phyloP scores from a whole-genome alignment of 2,797 vertebrate genomes.

The Vultur gryphus region DNA sequence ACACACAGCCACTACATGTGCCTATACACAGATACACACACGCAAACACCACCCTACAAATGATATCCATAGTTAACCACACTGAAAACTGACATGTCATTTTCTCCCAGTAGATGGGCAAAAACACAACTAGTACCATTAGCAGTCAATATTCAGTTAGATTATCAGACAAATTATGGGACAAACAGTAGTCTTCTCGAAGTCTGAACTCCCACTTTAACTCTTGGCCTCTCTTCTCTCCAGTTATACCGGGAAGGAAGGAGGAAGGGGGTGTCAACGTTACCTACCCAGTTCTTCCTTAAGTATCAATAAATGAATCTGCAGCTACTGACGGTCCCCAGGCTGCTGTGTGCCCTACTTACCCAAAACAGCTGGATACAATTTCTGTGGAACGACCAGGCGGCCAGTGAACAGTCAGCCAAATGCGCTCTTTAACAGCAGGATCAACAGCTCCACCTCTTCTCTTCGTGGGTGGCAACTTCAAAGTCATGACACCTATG shows the following conservation, averaged over 20 bases:
- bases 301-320: not conserved
- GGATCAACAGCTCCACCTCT: constrained; percentile 84
- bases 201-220: not conserved
- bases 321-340: not conserved
- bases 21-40: not conserved
- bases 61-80: not conserved
- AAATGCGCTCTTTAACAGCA: constrained; percentile 87
- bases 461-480: constrained; percentile 89
- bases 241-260: not conserved
- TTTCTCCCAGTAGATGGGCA: not conserved
- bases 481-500: constrained; percentile 85
- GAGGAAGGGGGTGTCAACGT: not conserved
- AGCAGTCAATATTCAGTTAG: not conserved
- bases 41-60: too few relatives aligned
- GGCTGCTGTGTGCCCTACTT: not conserved
- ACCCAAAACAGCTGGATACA: constrained; percentile 93
- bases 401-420: constrained; percentile 91
- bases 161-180: not conserved
- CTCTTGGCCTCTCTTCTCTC: not conserved
- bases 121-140: not conserved
- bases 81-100: not conserved
- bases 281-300: not conserved
- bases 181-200: not conserved
- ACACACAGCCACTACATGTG: not conserved
- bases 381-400: constrained; percentile 77